Evolutionary conservation across 92 coral and sea anemone species (phyloP).

Genomic region (Siderastrea siderea): DNA sequence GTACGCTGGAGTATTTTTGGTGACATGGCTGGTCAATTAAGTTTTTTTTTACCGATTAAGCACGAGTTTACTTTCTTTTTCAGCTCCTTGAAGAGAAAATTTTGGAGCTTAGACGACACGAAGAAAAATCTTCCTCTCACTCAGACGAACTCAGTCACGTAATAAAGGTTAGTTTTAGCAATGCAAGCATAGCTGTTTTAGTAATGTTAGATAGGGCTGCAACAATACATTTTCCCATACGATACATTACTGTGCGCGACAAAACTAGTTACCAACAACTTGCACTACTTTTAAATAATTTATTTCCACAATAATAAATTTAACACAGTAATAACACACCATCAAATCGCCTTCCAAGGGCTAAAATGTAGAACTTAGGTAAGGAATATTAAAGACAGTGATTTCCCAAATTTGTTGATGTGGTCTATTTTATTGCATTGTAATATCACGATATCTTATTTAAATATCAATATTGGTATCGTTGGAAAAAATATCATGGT

Average conservation of each 20-base stretch:
- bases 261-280: no score
- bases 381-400: no score
- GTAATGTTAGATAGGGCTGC: not conserved
- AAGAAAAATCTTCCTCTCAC: constrained; percentile 78
- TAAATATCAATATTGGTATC: not conserved
- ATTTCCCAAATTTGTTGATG: no score
- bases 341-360: no score
- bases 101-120: constrained; percentile 79
- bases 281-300: no score
- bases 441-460: no score
- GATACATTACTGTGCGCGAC: no score
- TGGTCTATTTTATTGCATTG: no score
- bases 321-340: no score
- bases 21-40: not conserved
- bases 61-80: not conserved
- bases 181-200: not conserved
- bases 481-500: not conserved
- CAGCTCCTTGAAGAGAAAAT: constrained; percentile 88
- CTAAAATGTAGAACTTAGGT: no score
- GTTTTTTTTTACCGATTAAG: not conserved
- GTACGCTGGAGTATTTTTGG: constrained; percentile 31
- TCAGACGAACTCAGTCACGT: constrained; percentile 84
- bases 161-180: constrained; percentile 74
- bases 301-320: no score
- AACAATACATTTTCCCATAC: no score